Evolutionary conservation across 2,113 vertebrate genomes (phyloP).

Genomic region (Loxodonta africana): DNA sequence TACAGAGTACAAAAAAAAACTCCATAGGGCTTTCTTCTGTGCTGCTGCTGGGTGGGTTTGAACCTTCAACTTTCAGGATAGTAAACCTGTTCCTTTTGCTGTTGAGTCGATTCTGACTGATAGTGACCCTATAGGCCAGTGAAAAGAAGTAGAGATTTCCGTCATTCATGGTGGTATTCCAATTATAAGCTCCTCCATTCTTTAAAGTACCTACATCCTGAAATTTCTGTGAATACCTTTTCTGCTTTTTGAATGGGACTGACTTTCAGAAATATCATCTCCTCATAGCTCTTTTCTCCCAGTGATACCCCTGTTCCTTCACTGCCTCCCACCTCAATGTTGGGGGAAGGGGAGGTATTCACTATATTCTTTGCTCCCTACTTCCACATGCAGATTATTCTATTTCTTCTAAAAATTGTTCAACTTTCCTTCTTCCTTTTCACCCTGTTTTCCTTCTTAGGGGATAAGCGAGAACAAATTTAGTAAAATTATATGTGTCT

Average conservation of each 20-base stretch:
- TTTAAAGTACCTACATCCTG: neutral
- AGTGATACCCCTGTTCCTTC: neutral
- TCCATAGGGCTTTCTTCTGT: too few species aligned
- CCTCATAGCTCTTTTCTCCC: neutral
- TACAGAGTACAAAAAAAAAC: too few species aligned
- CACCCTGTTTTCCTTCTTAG: neutral
- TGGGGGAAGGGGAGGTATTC: neutral
- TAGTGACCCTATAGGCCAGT: too few species aligned
- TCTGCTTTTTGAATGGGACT: neutral
- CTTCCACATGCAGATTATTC: neutral
- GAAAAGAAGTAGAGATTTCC: neutral
- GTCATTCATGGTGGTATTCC: neutral
- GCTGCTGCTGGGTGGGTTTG: too few species aligned
- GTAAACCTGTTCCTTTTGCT: too few species aligned
- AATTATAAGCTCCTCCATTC: neutral
- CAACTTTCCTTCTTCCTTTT: conserved; percentile 17
- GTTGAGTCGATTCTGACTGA: too few species aligned
- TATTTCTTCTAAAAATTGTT: neutral
- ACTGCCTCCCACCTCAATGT: neutral
- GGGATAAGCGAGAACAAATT: neutral
- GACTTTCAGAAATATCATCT: neutral
- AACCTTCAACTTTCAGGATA: too few species aligned
- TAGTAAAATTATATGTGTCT: neutral
- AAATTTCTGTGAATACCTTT: neutral
- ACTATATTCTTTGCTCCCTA: neutral